phyloP scores from a whole-genome alignment of 2,888 invertebrate species.

The Trachelus tabidus region DNA sequence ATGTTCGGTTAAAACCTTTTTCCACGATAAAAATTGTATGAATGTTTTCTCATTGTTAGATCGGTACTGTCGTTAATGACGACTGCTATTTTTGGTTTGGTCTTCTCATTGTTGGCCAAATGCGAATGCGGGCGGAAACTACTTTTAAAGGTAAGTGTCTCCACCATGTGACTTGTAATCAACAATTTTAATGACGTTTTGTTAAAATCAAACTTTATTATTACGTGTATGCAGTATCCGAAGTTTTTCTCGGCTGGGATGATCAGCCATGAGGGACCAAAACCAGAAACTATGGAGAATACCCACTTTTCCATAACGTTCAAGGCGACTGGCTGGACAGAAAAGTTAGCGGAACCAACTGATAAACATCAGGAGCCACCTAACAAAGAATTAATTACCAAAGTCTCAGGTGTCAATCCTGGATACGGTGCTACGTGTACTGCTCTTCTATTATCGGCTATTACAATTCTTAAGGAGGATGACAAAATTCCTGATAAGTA shows the following conservation, averaged over 20 bases:
- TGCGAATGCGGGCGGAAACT: conserved; percentile 74
- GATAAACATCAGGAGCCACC: conserved; percentile 72
- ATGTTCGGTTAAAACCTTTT: not conserved
- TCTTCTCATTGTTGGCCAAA: conserved; percentile 74
- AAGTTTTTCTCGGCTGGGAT: conserved; percentile 78
- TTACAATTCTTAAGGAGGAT: conserved; percentile 80
- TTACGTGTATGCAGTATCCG: conserved; percentile 70
- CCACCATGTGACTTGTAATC: not conserved
- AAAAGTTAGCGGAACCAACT: conserved; percentile 70
- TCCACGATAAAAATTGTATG: not conserved
- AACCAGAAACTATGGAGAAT: conserved; percentile 71
- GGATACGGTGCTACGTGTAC: conserved; percentile 88
- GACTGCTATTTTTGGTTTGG: conserved; percentile 69
- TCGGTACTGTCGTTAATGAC: conserved; percentile 69
- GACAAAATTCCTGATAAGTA: conserved; percentile 81
- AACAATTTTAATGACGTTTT: not conserved
- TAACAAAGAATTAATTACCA: conserved; percentile 74
- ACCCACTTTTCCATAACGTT: conserved; percentile 77
- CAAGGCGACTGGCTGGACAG: conserved; percentile 83
- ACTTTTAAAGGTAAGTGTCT: conserved; percentile 70
- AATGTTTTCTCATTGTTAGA: conserved; percentile 34
- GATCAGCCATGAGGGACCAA: conserved; percentile 76
- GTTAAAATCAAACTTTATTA: conserved; percentile 1
- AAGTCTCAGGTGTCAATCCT: conserved; percentile 77
- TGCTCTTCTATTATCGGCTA: conserved; percentile 77